phyloP scores from a whole-genome alignment of 2,888 invertebrate genomes.

The Morpho deidamia region DNA sequence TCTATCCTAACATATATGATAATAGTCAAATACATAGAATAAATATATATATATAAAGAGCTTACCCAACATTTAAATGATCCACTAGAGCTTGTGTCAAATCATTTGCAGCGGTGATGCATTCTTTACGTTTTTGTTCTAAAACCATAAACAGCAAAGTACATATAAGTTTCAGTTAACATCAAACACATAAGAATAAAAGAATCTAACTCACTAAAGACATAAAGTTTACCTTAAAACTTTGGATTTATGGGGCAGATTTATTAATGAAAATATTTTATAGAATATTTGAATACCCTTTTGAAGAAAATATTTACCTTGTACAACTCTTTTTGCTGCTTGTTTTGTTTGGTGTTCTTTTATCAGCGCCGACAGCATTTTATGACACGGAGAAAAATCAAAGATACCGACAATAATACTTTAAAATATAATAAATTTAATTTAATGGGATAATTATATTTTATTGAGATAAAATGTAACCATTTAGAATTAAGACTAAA shows the following conservation, averaged over 20 bases:
- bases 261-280: neutral
- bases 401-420: too few species aligned
- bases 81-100: conserved; percentile 97
- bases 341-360: conserved; percentile 93
- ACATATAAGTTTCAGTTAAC: neutral
- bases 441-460: too few species aligned
- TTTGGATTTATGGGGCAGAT: neutral
- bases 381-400: too few species aligned
- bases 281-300: neutral
- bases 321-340: conserved; percentile 86
- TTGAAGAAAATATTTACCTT: conserved; percentile 76
- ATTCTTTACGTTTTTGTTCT: conserved; percentile 96
- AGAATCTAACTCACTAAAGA: neutral
- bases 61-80: conserved; percentile 97
- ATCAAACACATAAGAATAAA: neutral
- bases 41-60: neutral
- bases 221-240: too few species aligned
- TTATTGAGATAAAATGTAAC: too few species aligned
- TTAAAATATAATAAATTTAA: too few species aligned
- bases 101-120: conserved; percentile 93
- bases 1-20: too few species aligned
- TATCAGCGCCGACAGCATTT: conserved; percentile 90
- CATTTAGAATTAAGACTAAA: too few species aligned
- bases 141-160: conserved; percentile 16
- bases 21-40: neutral